A percentile compares a stretch with the other conserved stretches of the same genome.
phyloP scores from a whole-genome alignment of 2,888 invertebrate species.

The Conops quadrifasciatus region DNA sequence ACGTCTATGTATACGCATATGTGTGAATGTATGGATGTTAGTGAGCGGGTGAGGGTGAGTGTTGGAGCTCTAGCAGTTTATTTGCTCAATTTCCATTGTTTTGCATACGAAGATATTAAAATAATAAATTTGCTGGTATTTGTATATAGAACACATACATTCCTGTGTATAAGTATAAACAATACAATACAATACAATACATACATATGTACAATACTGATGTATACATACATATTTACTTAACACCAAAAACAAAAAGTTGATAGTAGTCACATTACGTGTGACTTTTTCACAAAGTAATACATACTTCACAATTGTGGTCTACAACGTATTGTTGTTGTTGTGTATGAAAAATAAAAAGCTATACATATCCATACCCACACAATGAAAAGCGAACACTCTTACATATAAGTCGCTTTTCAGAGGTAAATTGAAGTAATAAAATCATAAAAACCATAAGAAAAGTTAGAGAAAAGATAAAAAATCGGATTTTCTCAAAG shows the following conservation, averaged over 20 bases:
- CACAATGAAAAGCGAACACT: slow-evolving; percentile 3
- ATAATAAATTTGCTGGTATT: slow-evolving; percentile 13
- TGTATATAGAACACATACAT: background rate
- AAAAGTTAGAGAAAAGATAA: slow-evolving; percentile 37
- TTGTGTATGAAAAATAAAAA: no score
- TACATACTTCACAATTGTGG: no score
- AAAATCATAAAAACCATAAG: slow-evolving; percentile 23
- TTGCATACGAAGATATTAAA: slow-evolving; percentile 9
- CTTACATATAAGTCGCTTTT: slow-evolving; percentile 6
- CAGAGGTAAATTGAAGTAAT: slow-evolving; percentile 18
- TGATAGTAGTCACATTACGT: no score
- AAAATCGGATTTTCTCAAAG: slow-evolving; percentile 43
- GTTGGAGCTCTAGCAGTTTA: slow-evolving; percentile 6
- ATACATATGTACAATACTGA: slow-evolving; percentile 3
- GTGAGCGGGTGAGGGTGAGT: slow-evolving; percentile 4
- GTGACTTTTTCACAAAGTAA: no score
- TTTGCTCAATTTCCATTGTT: slow-evolving; percentile 11
- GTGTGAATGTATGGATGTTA: background rate
- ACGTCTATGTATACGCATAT: background rate
- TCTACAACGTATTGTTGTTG: no score
- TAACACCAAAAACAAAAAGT: no score
- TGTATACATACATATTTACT: no score
- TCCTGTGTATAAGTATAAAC: background rate
- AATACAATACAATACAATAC: background rate
- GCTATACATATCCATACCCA: background rate